phyloP scores from a whole-genome alignment of 2,888 invertebrate genomes.

The Chydorus sphaericus region DNA sequence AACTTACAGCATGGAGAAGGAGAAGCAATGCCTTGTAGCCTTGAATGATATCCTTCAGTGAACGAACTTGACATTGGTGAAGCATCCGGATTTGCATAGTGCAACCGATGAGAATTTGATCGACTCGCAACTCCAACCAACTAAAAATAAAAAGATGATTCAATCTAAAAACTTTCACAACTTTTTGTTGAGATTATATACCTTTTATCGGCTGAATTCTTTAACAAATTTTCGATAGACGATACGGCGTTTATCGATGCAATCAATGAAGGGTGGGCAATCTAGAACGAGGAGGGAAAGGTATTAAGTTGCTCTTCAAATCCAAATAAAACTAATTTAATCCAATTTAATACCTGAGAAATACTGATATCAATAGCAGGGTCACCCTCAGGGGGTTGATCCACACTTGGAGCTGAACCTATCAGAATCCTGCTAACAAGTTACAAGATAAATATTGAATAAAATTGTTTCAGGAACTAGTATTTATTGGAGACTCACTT shows the following conservation, averaged over 20 bases:
- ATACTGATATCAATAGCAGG: not conserved
- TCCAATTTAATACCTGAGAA: not conserved
- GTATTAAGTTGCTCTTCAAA: too few relatives aligned
- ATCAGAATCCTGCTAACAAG: too few relatives aligned
- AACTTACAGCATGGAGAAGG: conserved; percentile 33
- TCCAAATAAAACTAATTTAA: too few relatives aligned
- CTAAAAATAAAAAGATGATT: conserved; percentile 16
- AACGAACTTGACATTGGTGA: conserved; percentile 27
- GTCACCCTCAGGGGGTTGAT: not conserved
- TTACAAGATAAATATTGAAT: too few relatives aligned
- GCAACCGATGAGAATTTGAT: conserved; percentile 47
- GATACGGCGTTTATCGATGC: conserved; percentile 1
- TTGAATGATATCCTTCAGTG: conserved; percentile 30
- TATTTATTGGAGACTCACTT: conserved; percentile 17
- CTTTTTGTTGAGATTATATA: not conserved
- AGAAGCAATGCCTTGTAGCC: conserved; percentile 26
- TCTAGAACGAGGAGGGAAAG: too few relatives aligned
- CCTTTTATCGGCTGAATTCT: conserved; percentile 8
- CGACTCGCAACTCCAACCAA: conserved; percentile 40
- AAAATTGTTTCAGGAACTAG: not conserved
- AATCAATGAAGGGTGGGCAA: conserved; percentile 6
- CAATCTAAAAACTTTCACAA: not conserved
- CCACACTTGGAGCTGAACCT: conserved; percentile 8
- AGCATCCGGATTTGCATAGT: conserved; percentile 47
- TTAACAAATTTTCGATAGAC: not conserved